Base-by-base conservation (phyloP, 2,888 invertebrate species). In the Epinotia nisella region DNA sequence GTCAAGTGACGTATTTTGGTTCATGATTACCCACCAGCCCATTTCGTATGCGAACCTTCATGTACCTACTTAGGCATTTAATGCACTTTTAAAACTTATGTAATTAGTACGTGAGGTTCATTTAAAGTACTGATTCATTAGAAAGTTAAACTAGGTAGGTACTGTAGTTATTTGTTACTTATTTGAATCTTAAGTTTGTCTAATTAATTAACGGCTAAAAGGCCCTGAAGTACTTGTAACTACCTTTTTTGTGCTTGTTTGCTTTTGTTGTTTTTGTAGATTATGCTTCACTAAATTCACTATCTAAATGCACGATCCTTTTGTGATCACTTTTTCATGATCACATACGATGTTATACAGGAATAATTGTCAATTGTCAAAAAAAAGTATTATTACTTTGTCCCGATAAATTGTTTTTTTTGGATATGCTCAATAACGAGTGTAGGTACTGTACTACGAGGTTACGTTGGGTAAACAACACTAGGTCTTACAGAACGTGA, bases 321-420 rank as follows among this genome's bases (percentile, higher is more conserved):
- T 66, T 35, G 35, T 29, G 29, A 7, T 7, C 7, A 7, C 3
- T n/a, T n/a, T n/a, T 29, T 1, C 0, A 29, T 29, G 29, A 7
- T 7, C 7, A 7, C 7, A 76, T 79, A 77, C 76, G 76, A 77
- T 75, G 78, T 79, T 76, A 79, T 75, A 75, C 74, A 24, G 75
- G 74, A 7, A 29, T 7, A 1, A 29, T 7, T 29, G 29, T 29
- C 5, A 5, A 7, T 7, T 29, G 29, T 7, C 29, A 29, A 29
- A 29, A 29, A 29, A 29, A 29, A 7, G 5, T 29, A 29, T 29
- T 29, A 29, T 5, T 29, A 29, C 5, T 1, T 29, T 29, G 29
- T 29, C 29, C 5, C 29, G 29, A 29, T 7, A 29, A 29, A 29
- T 29, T 29, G 7, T 29, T 29, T 29, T 29, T 29, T 29, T 29